Conservation (phyloP, 2,797 vertebrate genomes). For the Lepus oiostolus region DNA sequence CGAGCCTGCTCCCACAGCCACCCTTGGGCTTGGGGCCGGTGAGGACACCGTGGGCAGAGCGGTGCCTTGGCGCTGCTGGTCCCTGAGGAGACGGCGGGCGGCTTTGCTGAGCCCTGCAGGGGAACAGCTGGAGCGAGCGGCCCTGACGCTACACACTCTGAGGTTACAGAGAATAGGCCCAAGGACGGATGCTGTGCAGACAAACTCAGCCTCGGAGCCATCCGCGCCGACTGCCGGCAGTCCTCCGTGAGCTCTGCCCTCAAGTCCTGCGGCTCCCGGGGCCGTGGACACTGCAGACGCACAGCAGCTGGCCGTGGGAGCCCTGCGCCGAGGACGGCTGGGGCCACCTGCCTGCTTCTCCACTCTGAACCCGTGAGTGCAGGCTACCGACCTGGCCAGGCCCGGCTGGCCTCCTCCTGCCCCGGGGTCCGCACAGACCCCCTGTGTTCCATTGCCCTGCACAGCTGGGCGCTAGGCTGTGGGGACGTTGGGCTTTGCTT, state of each 20-base stretch:
- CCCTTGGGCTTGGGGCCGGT: not conserved
- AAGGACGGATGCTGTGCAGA: not conserved
- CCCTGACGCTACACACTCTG: no score
- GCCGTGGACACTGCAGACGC: no score
- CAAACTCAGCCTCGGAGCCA: not conserved
- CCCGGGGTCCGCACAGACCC: not conserved
- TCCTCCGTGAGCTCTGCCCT: conserved; percentile 20
- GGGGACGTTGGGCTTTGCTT: not conserved
- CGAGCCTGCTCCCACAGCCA: not conserved
- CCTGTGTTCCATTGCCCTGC: not conserved
- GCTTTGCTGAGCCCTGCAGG: not conserved
- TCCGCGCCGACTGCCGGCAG: not conserved
- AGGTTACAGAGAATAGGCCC: not conserved
- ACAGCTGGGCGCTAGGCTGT: not conserved
- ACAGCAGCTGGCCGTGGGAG: no score
- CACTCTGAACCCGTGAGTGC: no score
- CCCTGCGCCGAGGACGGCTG: no score
- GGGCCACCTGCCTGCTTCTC: no score
- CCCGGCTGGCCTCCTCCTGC: not conserved
- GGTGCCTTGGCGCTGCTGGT: not conserved
- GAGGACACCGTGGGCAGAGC: not conserved
- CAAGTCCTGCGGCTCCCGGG: not conserved
- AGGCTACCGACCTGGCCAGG: not conserved
- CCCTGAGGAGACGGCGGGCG: not conserved
- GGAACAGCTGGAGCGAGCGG: not conserved